Conservation (phyloP, 2,888 invertebrate genomes). For the Caenorhabditis angaria region DNA sequence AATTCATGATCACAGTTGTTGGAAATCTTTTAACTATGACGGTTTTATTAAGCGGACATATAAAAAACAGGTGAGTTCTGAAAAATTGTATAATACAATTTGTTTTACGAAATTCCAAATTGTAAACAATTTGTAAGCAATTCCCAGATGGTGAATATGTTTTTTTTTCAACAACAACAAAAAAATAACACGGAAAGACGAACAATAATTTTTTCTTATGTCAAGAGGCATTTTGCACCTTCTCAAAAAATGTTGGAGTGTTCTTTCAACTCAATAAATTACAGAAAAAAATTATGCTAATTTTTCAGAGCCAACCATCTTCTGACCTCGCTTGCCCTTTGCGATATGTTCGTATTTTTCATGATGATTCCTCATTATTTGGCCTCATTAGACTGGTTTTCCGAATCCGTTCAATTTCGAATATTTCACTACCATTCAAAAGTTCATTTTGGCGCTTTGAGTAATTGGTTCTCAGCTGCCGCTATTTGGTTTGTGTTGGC, state of each 20-base stretch:
- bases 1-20: constrained; percentile 64
- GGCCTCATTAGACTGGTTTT: constrained; percentile 44
- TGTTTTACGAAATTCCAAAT: not conserved
- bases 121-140: not conserved
- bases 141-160: not conserved
- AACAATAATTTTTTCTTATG: too few relatives aligned
- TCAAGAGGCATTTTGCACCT: not conserved
- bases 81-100: not conserved
- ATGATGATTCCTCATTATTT: constrained; percentile 54
- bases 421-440: constrained; percentile 53
- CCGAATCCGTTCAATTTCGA: constrained; percentile 43
- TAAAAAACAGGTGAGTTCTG: constrained; percentile 49
- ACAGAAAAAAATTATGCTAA: not conserved
- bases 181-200: not conserved
- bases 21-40: constrained; percentile 67
- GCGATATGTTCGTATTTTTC: constrained; percentile 59
- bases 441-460: constrained; percentile 53
- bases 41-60: constrained; percentile 59
- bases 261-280: not conserved
- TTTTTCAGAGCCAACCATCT: constrained; percentile 58
- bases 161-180: not conserved
- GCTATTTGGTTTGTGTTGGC: constrained; percentile 65
- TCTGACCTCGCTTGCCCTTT: constrained; percentile 55
- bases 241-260: not conserved
- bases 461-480: constrained; percentile 62